Evolutionary conservation across 1,140 invertebrate species (phyloP), one percentile per base, ranked within the genome.

Genomic region (roundworm (Caenorhabditis elegans)): DNA sequence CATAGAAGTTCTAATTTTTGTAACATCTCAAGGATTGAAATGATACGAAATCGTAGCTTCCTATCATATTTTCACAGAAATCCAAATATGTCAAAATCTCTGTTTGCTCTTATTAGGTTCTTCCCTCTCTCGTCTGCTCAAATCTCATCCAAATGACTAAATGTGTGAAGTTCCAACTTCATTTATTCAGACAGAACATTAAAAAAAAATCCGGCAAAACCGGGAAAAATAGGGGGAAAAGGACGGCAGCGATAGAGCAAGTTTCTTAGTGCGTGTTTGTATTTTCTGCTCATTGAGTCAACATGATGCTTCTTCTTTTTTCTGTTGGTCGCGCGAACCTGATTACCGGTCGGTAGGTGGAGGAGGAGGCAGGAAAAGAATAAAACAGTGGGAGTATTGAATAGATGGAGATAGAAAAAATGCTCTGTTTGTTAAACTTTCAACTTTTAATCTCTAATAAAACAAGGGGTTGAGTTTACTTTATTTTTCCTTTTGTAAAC

Each of bases 221-320:
- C 8, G 10, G 26, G 39, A 22, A 39, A 22, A 70, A 43, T 17
- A 39, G 22, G 34, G 34, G n/a, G 26, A 31, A 34, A 34, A 60
- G 8, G 60, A 5, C 39, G 39, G 15, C 39, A 43, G 39, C 15
- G 39, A 15, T 8, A 43, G 39, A 70, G 60, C 60, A 70, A 70
- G 60, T 70, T 70, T 36, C 53, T 60, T 60, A 22, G 60, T 31
- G 53, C 60, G 17, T 70, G 60, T 70, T 70, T 70, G 60, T 70
- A 70, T 70, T 70, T 70, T 70, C 5, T 70, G 60, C 28, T 26
- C 43, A n/a, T 34, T 70, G 34, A 70, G 60, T 70, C 60, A 70
- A 70, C 34, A 70, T 39, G 60, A 24, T 55, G 22, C 51, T 49
- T 19, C 26, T 34, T 34, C 53, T 70, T 34, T n/a, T 60, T 70